These are phyloP conservation scores for Empis stercorea DNA, from an alignment of 2,888 invertebrate species.

Conservation along the genomic window DNA sequence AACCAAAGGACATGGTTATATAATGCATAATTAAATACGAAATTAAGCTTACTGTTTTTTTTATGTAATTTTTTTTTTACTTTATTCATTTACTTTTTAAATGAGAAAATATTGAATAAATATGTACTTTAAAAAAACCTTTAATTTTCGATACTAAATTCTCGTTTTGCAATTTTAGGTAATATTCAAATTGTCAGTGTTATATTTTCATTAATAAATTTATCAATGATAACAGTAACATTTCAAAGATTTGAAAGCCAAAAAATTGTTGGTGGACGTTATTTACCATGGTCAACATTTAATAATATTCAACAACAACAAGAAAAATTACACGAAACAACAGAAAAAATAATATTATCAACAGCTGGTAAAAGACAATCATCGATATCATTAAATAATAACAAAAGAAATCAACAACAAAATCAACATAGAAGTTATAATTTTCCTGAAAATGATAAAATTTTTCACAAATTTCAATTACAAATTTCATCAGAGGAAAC, in stretches of 20 bases:
- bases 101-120: too few species aligned
- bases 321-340: conserved; percentile 8
- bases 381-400: conserved; percentile 18
- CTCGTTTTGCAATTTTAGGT: too few species aligned
- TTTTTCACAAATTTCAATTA: conserved; percentile 11
- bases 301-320: conserved; percentile 25
- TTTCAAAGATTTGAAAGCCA: conserved; percentile 70
- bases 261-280: conserved; percentile 53
- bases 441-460: conserved; percentile 31
- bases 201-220: conserved; percentile 50
- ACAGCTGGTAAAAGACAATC: conserved; percentile 20
- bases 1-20: too few species aligned
- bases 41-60: too few species aligned
- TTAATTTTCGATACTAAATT: too few species aligned
- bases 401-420: conserved; percentile 19
- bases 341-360: conserved; percentile 4
- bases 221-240: conserved; percentile 55
- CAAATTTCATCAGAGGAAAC: conserved; percentile 18
- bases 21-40: too few species aligned
- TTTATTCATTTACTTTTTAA: neutral
- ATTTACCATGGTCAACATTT: conserved; percentile 53
- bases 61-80: too few species aligned
- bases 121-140: neutral
- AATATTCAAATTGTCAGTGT: conserved; percentile 53
- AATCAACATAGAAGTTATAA: conserved; percentile 22